Conservation (phyloP, 2,113 vertebrate genomes). For the Alaudala cheleensis region DNA sequence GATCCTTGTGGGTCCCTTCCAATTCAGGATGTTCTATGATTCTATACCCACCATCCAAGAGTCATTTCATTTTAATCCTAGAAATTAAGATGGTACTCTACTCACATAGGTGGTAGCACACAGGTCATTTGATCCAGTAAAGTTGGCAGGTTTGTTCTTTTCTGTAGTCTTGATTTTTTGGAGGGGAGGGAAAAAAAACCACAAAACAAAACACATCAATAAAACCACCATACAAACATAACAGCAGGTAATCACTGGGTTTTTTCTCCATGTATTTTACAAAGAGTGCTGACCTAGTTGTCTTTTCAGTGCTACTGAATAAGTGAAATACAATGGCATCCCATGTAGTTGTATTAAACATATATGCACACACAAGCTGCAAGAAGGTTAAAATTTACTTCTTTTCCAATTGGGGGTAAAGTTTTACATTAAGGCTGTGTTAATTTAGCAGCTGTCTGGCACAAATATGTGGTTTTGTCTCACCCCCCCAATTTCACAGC, state of each 20-base stretch:
- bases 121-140: neutral
- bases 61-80: neutral
- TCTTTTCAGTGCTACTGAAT: neutral
- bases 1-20: neutral
- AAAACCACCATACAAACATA: neutral
- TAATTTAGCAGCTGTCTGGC: neutral
- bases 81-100: neutral
- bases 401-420: neutral
- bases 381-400: neutral
- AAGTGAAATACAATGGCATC: neutral
- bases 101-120: neutral
- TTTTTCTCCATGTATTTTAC: neutral
- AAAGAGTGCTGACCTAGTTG: neutral
- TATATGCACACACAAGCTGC: neutral
- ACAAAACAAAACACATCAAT: neutral
- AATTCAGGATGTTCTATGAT: neutral
- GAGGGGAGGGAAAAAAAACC: fast-evolving
- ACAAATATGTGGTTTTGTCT: neutral
- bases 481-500: neutral
- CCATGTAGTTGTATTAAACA: neutral
- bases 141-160: neutral
- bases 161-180: neutral
- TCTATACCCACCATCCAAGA: neutral
- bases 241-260: neutral
- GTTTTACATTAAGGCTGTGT: neutral